Evolutionary conservation across 53 echinoderm and acorn worm genomes (phyloP).

Genomic region (Henricia sp.): DNA sequence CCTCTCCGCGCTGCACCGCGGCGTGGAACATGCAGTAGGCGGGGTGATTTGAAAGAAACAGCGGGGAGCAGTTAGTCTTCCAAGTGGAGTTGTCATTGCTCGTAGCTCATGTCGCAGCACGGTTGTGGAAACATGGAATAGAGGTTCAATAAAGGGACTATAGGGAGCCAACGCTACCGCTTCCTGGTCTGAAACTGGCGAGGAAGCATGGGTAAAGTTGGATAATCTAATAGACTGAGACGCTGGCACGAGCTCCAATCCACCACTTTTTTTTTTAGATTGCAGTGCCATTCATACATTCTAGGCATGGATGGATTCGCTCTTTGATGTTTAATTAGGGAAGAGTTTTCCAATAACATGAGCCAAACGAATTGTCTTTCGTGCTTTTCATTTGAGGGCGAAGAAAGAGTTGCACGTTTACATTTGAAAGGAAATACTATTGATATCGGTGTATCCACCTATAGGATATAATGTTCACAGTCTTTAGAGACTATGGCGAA

Average conservation of each 20-base stretch:
- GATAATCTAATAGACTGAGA: conserved; percentile 51
- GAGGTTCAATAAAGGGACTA: not conserved
- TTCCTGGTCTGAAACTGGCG: conserved; percentile 23
- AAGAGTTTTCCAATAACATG: conserved; percentile 13
- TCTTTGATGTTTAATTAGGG: conserved; percentile 19
- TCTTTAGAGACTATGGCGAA: too few relatives aligned
- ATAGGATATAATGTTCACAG: too few relatives aligned
- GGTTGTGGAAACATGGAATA: conserved; percentile 19
- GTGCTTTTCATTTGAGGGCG: not conserved
- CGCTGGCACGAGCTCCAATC: not conserved
- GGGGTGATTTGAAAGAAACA: conserved; percentile 49
- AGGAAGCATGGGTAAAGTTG: conserved; percentile 20
- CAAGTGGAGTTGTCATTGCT: conserved; percentile 12
- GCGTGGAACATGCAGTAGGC: conserved; percentile 32
- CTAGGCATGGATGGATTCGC: not conserved
- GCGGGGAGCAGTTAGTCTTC: conserved; percentile 39
- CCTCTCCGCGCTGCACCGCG: not conserved
- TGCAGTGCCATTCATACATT: conserved; percentile 32
- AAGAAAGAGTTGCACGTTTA: not conserved
- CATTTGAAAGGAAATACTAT: too few relatives aligned
- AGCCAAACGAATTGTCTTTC: not conserved
- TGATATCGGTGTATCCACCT: too few relatives aligned
- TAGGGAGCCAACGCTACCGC: conserved; percentile 13
- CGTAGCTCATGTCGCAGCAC: conserved; percentile 20
- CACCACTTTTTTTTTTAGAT: not conserved